phyloP scores from a whole-genome alignment of 2,113 vertebrate species.

The Bucco capensis region DNA sequence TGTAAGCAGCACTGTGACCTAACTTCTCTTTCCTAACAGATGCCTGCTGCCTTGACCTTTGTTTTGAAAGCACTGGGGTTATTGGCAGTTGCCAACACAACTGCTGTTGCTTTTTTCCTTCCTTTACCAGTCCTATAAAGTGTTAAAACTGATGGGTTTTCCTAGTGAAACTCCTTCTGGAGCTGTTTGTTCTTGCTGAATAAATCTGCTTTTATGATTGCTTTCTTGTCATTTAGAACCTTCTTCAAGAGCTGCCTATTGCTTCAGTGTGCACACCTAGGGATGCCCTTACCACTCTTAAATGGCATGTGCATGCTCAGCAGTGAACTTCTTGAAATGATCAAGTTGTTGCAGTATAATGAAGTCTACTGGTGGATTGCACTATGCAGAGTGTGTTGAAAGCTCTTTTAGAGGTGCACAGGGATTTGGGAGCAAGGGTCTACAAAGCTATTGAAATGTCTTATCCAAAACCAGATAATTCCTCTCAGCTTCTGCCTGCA shows the following conservation, averaged over 20 bases:
- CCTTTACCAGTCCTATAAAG: neutral
- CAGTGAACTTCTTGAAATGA: neutral
- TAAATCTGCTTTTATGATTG: neutral
- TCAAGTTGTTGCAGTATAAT: neutral
- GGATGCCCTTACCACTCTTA: neutral
- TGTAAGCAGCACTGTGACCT: constrained; percentile 7
- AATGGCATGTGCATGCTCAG: constrained; percentile 35
- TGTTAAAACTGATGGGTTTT: neutral
- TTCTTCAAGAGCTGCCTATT: constrained; percentile 19
- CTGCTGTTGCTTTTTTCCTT: constrained; percentile 19
- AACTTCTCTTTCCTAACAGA: constrained; percentile 24
- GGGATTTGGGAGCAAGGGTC: neutral
- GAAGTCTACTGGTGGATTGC: neutral
- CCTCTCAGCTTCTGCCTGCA: neutral
- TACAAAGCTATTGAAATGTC: neutral
- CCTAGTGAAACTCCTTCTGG: constrained; percentile 2
- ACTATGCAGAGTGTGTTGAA: neutral
- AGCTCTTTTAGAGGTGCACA: neutral
- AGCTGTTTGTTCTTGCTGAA: neutral
- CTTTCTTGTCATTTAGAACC: constrained; percentile 33
- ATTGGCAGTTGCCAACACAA: constrained; percentile 37
- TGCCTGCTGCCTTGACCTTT: constrained; percentile 30
- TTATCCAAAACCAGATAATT: neutral
- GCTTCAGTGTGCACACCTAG: neutral
- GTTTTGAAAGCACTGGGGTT: constrained; percentile 6